These are phyloP conservation scores for Dyspetes luteomarginatus DNA, from an alignment of 2,888 invertebrate species.

Conservation along the genomic window DNA sequence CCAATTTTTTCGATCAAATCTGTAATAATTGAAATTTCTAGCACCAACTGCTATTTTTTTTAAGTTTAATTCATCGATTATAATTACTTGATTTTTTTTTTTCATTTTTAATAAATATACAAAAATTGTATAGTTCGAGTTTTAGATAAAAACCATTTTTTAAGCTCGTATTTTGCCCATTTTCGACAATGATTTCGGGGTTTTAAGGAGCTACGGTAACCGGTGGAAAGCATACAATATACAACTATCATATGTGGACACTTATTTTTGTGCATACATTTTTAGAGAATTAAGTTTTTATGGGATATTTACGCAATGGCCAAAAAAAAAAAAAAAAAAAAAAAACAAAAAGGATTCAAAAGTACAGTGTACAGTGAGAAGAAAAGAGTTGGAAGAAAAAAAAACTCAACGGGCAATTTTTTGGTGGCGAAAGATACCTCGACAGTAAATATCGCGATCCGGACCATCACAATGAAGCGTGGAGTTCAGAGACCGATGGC, in stretches of 20 bases:
- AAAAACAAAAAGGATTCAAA: slow-evolving; percentile 17
- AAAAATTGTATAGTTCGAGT: neutral
- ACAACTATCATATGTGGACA: slow-evolving; percentile 38
- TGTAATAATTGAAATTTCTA: neutral
- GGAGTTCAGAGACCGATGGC: slow-evolving; percentile 93
- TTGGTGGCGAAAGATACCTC: slow-evolving; percentile 87
- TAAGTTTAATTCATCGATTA: no score
- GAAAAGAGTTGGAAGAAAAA: slow-evolving; percentile 59
- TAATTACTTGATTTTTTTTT: no score
- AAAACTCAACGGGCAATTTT: slow-evolving; percentile 69
- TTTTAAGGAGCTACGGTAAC: slow-evolving; percentile 21
- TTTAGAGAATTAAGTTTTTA: no score
- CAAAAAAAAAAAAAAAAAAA: slow-evolving; percentile 2
- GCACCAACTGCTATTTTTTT: no score
- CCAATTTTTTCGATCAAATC: neutral
- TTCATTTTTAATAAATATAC: no score
- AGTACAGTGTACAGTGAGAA: slow-evolving; percentile 11
- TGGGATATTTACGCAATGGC: slow-evolving; percentile 6
- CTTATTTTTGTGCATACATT: slow-evolving; percentile 16
- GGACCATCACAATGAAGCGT: slow-evolving; percentile 96
- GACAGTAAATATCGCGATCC: slow-evolving; percentile 95
- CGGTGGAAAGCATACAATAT: slow-evolving; percentile 15
- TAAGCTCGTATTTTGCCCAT: neutral
- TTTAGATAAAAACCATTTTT: neutral
- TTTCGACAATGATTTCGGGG: neutral